phyloP scores from a whole-genome alignment of 2,113 vertebrate genomes.

The Donacobius atricapilla region DNA sequence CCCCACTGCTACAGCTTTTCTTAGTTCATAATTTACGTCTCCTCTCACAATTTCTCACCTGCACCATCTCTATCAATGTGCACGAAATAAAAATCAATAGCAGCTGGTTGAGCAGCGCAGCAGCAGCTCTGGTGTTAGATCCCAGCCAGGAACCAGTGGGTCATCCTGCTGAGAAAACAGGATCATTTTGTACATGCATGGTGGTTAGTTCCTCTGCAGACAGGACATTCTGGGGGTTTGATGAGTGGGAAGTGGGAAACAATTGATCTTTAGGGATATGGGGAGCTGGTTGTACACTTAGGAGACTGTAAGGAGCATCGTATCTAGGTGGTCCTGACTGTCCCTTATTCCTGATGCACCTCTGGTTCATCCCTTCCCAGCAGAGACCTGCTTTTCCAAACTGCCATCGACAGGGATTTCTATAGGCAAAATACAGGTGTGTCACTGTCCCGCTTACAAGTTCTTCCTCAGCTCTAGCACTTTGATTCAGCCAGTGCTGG shows the following conservation, averaged over 20 bases:
- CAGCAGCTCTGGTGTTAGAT: not conserved
- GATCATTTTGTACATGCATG: not conserved
- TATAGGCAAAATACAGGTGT: not conserved
- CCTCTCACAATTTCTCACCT: not conserved
- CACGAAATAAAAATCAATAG: constrained; percentile 27
- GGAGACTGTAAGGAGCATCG: not conserved
- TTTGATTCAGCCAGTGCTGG: not conserved
- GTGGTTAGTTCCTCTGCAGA: not conserved
- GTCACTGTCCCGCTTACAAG: not conserved
- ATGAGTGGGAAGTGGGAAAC: not conserved
- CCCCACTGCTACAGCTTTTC: not conserved
- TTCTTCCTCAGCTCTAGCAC: not conserved
- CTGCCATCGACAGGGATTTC: not conserved
- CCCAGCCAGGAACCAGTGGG: not conserved
- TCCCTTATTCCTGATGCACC: not conserved
- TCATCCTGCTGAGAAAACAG: not conserved
- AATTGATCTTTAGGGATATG: not conserved
- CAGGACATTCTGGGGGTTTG: not conserved
- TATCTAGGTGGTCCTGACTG: not conserved
- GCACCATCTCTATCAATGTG: not conserved
- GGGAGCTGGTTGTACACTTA: not conserved
- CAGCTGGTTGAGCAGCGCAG: not conserved
- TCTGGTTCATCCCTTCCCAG: not conserved
- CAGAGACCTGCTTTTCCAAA: not conserved
- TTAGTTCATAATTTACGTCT: constrained; percentile 29